Base-by-base conservation (phyloP, 1,140 invertebrate genomes). In the Coptotermes formosanus region DNA sequence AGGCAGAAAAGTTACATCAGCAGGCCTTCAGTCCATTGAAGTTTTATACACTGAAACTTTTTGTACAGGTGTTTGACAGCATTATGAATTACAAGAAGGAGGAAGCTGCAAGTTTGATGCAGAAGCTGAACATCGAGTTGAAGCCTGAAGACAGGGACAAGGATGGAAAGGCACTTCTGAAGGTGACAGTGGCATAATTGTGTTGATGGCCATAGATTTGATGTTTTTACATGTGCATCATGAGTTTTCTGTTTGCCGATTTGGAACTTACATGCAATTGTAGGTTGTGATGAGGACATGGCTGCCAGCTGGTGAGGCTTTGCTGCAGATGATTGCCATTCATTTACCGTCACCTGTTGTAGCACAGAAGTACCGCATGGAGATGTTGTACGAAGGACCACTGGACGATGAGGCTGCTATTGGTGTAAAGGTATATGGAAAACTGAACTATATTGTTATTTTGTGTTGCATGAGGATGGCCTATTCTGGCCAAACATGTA, bases 241-340 rank as follows among this genome's bases (percentile, higher is more conserved):
- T 91, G 90, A 91, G 88, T 85, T 87, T 89, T 89, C 81, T 81
- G 48, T 48, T 48, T 16, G 48, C 48, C 16, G 7, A 16, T 48
- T 52, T 9, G 3, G 30, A 82, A 64, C 25, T 19, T 64, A 1
- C 1, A 25, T 84, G 6, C 21, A 21, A 38, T 30, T 87, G 14
- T 87, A 95, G 94, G 96, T 98, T 89, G 97, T 99, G 55, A 99
- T 99, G 98, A 95, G 98, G 90, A 97, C 97, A 85, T 99, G 99
- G 99, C 93, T 99, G 90, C 99, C 99, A 87, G 99, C 99, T 92
- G 99, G 99, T 89, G 99, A 99, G 92, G 98, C 99, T 90, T 92
- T 99, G 89, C 97, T 99, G 94, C 98, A 99, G 94, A 99, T 99
- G 99, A 99, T 99, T 92, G 98, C 98, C 91, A 99, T 99, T 90